Percentiles rank a stretch among this genome's conserved stretches.
These are phyloP conservation scores for Eupithecia exiguata DNA, from an alignment of 2,888 invertebrate species.

Conservation along the genomic window DNA sequence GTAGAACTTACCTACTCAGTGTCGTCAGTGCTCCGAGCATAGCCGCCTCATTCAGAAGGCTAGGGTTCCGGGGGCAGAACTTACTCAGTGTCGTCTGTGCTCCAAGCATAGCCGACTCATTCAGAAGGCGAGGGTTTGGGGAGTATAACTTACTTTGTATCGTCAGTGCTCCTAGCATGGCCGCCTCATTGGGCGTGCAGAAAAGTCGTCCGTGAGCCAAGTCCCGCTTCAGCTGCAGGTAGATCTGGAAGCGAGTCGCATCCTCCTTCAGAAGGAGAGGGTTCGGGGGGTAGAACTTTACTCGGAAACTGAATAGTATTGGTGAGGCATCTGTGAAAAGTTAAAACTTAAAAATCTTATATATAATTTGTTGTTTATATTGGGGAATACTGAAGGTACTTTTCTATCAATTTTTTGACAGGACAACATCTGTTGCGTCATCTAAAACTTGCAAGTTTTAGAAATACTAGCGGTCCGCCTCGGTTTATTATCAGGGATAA, in stretches of 20 bases:
- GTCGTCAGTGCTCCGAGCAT: too few relatives aligned
- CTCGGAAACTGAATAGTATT: conserved; percentile 96
- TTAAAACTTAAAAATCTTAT: not conserved
- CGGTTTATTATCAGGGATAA: too few relatives aligned
- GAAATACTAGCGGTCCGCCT: too few relatives aligned
- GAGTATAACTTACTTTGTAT: conserved; percentile 90
- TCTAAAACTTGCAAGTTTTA: too few relatives aligned
- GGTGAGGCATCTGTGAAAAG: conserved; percentile 90
- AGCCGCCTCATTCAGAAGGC: too few relatives aligned
- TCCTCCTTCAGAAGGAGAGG: conserved; percentile 96
- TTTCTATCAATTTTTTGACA: not conserved
- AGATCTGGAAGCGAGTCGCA: conserved; percentile 97
- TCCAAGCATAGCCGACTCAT: not conserved
- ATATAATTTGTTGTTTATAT: not conserved
- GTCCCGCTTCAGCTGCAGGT: conserved; percentile 96
- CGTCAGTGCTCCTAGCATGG: conserved; percentile 94
- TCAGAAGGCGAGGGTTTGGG: not conserved
- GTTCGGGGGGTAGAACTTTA: conserved; percentile 98
- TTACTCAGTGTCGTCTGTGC: too few relatives aligned
- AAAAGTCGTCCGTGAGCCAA: conserved; percentile 96
- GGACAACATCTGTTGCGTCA: not conserved
- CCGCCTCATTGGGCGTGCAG: conserved; percentile 94
- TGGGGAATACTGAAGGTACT: not conserved
- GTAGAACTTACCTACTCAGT: too few relatives aligned
- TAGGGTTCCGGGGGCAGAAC: too few relatives aligned